Evolutionary conservation across 2,797 vertebrate species (phyloP).

Genomic region (Cyclopterus lumpus): DNA sequence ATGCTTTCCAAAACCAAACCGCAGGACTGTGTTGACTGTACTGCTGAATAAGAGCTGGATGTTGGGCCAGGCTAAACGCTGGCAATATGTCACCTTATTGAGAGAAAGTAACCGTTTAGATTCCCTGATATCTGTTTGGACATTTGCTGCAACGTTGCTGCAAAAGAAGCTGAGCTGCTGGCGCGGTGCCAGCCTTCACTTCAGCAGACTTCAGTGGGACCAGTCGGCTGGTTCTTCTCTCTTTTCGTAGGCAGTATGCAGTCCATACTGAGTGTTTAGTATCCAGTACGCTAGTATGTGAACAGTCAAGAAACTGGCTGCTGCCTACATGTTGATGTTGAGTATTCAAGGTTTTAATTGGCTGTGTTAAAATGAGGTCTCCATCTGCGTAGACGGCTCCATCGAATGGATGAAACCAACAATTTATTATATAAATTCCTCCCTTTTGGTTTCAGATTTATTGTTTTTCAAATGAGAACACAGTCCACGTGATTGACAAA

Average conservation of each 20-base stretch:
- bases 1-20: slow-evolving; percentile 19
- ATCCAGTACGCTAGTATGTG: neutral
- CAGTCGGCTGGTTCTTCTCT: neutral
- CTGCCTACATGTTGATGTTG: neutral
- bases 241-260: neutral
- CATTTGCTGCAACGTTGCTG: neutral
- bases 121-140: neutral
- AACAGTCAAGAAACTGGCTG: neutral
- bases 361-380: neutral
- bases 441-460: neutral
- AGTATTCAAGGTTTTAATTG: neutral
- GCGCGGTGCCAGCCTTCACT: neutral
- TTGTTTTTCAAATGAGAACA: neutral
- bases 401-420: neutral
- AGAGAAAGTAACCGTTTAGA: neutral
- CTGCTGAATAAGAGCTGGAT: neutral
- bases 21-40: neutral
- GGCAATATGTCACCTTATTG: neutral
- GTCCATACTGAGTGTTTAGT: neutral
- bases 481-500: neutral
- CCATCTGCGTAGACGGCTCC: neutral
- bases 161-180: neutral
- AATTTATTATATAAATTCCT: neutral
- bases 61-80: neutral
- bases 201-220: neutral